Evolutionary conservation across 2,797 vertebrate genomes (phyloP).

Genomic region (Ctenopoma kingsleyae): DNA sequence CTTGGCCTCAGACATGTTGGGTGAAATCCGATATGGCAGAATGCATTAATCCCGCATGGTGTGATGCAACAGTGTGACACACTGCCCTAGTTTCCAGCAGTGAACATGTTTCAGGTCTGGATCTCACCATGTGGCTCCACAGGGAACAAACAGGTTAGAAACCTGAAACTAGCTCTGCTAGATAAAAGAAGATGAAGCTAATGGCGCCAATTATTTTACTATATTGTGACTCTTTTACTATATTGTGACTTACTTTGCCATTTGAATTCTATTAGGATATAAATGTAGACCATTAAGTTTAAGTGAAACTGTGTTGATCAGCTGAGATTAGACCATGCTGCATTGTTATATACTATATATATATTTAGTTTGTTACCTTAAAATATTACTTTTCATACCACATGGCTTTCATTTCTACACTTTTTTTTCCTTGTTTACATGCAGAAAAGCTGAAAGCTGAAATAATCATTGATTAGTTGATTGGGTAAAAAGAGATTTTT

Average conservation of each 20-base stretch:
- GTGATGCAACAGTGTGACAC: constrained; percentile 73
- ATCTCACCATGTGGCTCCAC: constrained; percentile 21
- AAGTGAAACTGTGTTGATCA: background rate
- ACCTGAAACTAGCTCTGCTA: background rate
- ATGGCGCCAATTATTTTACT: constrained; percentile 5
- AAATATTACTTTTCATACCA: too few relatives aligned
- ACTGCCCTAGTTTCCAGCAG: constrained; percentile 73
- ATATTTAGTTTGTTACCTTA: too few relatives aligned
- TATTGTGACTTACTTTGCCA: constrained; percentile 1
- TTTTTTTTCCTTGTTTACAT: too few relatives aligned
- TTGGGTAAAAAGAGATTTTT: too few relatives aligned
- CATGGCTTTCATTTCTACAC: too few relatives aligned
- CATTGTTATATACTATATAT: background rate
- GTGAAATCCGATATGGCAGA: constrained; percentile 58
- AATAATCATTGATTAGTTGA: too few relatives aligned
- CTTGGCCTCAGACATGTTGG: constrained; percentile 38
- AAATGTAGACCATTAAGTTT: constrained; percentile 1
- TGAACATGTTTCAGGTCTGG: constrained; percentile 60
- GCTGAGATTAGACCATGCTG: background rate
- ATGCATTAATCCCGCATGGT: constrained; percentile 43
- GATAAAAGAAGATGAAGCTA: constrained; percentile 12
- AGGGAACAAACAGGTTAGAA: constrained; percentile 9
- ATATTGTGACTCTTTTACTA: background rate
- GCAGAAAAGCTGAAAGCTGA: too few relatives aligned
- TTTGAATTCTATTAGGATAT: constrained; percentile 8